phyloP scores from a whole-genome alignment of 2,888 invertebrate species.

The Trachelus tabidus region DNA sequence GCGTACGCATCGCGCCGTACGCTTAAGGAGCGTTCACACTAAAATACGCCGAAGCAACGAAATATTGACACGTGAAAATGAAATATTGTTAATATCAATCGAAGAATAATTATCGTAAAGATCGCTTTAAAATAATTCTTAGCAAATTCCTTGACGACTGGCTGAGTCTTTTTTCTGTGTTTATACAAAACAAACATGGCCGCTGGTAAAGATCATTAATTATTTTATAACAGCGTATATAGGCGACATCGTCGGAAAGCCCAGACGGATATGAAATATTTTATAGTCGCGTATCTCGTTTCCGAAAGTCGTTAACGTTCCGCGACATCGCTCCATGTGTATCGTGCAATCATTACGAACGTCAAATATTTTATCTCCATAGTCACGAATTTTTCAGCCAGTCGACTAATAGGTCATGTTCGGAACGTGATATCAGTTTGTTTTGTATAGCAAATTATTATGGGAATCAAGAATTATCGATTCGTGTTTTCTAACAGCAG shows the following conservation, averaged over 20 bases:
- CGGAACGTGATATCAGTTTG: background rate
- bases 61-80: background rate
- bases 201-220: background rate
- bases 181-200: background rate
- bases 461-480: background rate
- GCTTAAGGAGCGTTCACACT: slow-evolving; percentile 2
- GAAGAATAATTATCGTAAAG: background rate
- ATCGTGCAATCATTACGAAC: background rate
- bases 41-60: background rate
- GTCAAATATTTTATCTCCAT: background rate
- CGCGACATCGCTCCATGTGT: background rate
- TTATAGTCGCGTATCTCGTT: background rate
- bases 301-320: background rate
- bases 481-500: background rate
- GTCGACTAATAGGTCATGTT: background rate
- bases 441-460: background rate
- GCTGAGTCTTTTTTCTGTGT: background rate
- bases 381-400: background rate
- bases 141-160: background rate
- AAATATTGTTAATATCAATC: background rate
- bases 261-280: background rate
- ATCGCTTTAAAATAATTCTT: background rate
- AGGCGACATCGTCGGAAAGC: background rate
- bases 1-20: slow-evolving; percentile 27
- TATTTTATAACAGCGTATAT: background rate